Conservation (phyloP, 2,797 vertebrate genomes). For the Scleropages formosus region DNA sequence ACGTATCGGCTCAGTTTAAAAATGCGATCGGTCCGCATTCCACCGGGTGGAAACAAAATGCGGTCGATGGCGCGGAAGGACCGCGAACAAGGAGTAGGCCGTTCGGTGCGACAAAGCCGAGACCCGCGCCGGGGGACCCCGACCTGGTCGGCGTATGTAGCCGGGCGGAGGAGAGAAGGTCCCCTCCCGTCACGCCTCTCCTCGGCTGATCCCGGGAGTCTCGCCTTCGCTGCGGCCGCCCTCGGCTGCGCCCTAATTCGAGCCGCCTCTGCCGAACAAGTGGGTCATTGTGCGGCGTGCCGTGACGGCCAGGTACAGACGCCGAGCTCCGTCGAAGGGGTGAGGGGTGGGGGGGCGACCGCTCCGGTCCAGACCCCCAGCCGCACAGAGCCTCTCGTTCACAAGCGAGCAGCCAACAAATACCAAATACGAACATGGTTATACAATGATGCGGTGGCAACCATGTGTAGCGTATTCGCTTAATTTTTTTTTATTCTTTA, state of each 20-base stretch:
- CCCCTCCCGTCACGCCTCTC: neutral
- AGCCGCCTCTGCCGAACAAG: neutral
- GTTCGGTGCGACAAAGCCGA: neutral
- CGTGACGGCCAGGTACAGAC: neutral
- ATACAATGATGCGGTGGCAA: too few relatives aligned
- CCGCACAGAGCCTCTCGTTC: neutral
- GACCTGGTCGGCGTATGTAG: neutral
- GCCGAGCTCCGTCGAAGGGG: neutral
- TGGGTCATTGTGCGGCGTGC: neutral
- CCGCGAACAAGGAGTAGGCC: neutral
- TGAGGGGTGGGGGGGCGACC: neutral
- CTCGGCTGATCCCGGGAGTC: neutral
- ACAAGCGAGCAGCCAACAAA: neutral
- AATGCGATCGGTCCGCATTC: too few relatives aligned
- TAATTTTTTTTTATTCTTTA: too few relatives aligned
- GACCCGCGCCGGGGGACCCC: neutral
- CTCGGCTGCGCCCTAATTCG: neutral
- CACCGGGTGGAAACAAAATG: too few relatives aligned
- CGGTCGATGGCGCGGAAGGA: too few relatives aligned
- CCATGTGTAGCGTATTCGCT: too few relatives aligned
- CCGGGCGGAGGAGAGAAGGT: neutral
- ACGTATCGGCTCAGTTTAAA: too few relatives aligned
- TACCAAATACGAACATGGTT: too few relatives aligned
- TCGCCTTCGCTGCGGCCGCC: neutral
- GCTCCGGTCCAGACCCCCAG: neutral